Evolutionary conservation across 2,113 vertebrate species (phyloP), one percentile per base, ranked within the genome.

Genomic region (Zosterops hypoxanthus): DNA sequence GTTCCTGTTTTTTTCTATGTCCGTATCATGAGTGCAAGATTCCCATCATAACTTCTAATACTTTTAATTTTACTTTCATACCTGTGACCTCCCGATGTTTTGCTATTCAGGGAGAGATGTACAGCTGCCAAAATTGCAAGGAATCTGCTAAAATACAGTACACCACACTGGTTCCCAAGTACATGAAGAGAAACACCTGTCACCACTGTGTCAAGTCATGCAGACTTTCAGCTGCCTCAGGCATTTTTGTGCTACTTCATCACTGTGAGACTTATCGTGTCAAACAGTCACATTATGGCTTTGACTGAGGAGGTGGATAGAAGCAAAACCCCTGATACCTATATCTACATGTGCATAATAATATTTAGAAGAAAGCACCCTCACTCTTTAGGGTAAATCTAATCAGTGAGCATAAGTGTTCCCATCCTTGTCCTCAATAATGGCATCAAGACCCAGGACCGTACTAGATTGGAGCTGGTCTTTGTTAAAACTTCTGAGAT

Each of bases 321-420:
- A 72, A 93, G 65, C 2, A 0, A 71, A 28, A 36, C 5, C 8
- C 60, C 8, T 46, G 10, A 9, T 49, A 63, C 36, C 26, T 26
- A 36, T 15, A 23, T 14, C 14, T 33, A 2, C 0, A 0, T 12
- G 7, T 65, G 10, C 5, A 0, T 72, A 76, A 46, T 60, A 60
- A 29, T 42, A 9, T 23, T 76, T 52, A 50, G 23, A 13, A 50
- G 31, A 57, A 63, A 24, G 2, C 12, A 52, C 4, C 8, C 4
- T 57, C 0, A 0, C 34, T 57, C 11, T 61, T 80, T 29, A 41
- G 53, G 20, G 34, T n/a, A 60, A 44, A 29, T 80, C n/a, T 69
- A 44, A 77, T 20, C 17, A 72, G 4, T 76, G 55, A 63, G 3
- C 17, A 5, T 46, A 26, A 72, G 15, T 80, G 12, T 15, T 71